A percentile compares a stretch with the other conserved stretches of the same genome.
These are phyloP conservation scores for Petrolisthes cinctipes DNA, from an alignment of 2,888 invertebrate species.

Conservation along the genomic window DNA sequence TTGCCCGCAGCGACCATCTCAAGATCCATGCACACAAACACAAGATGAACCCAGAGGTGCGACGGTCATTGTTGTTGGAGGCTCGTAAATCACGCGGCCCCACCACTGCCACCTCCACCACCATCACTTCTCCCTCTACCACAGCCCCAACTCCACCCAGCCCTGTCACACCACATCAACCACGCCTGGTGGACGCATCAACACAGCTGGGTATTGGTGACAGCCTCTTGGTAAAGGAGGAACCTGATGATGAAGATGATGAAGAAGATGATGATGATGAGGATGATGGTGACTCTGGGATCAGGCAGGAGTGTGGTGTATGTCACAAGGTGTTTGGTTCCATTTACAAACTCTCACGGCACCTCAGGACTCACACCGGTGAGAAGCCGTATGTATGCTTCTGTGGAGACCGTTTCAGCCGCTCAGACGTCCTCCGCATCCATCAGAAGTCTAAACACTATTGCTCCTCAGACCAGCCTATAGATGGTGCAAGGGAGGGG, in stretches of 20 bases:
- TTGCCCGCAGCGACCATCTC: constrained; percentile 44
- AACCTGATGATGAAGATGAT: neutral
- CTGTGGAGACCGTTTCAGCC: constrained; percentile 45
- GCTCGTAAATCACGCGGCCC: constrained; percentile 31
- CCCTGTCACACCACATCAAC: neutral
- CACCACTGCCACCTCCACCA: neutral
- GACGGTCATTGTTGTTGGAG: constrained; percentile 34
- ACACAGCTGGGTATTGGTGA: constrained; percentile 22
- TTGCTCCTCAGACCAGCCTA: neutral
- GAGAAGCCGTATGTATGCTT: constrained; percentile 49
- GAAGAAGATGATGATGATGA: neutral
- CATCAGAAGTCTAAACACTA: constrained; percentile 54
- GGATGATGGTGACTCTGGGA: neutral
- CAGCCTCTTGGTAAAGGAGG: neutral
- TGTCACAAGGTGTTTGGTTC: constrained; percentile 47
- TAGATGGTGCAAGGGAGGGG: neutral
- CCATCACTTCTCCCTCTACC: neutral
- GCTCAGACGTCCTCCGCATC: constrained; percentile 43
- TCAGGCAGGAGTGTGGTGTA: constrained; percentile 42
- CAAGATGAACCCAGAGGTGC: constrained; percentile 42
- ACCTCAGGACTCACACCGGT: constrained; percentile 48
- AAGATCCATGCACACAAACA: constrained; percentile 46
- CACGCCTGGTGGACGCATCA: constrained; percentile 22
- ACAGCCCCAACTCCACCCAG: neutral
- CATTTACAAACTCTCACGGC: constrained; percentile 45